Base-by-base conservation (phyloP, 2,113 vertebrate species). In the Kryptolebias marmoratus region DNA sequence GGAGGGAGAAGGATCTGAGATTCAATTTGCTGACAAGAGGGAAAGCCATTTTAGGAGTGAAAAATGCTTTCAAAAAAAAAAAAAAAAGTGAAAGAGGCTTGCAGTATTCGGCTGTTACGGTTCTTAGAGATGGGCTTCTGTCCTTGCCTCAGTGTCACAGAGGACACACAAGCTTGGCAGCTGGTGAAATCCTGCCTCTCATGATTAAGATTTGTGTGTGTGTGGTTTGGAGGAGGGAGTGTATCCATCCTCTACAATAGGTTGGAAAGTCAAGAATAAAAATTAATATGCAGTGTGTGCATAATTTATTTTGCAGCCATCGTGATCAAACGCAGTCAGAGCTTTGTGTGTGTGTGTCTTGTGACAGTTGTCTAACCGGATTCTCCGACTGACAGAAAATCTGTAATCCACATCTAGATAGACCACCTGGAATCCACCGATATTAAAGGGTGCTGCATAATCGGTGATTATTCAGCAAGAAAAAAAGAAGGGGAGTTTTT, bases 11-110 rank as follows among this genome's bases (percentile, higher is more conserved):
- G 69, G 77, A 89, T 89, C 81, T 85, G 78, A 89, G 81, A 88
- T 91, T 90, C 80, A 90, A 91, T 93, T 93, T 90, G 64, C 66
- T 66, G 82, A 89, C 84, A 69, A 88, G 91, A 91, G 84, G 80
- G 89, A 90, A 88, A 89, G 81, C 84, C 87, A 89, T 80, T 85
- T 89, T 87, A 90, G 74, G 39, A 77, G 71, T 82, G 88, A 90
- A 79, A 90, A 86, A 90, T 87, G 82, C 85, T 89, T 91, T 80
- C 77, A 80, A 45, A 50, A 81, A 85, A 88, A 75, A 80, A 45
- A 47, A 83, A 84, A 88, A 75, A 80, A 79, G 74, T 74, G 74
- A 81, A 60, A 84, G 75, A 81, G 77, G 77, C 78, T 65, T 80
- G 52, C 71, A 16, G 82, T 52, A 65, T 71, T 54, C 55, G 42